Conservation (phyloP, 1,140 invertebrate genomes). For the Steinernema khuongi region DNA sequence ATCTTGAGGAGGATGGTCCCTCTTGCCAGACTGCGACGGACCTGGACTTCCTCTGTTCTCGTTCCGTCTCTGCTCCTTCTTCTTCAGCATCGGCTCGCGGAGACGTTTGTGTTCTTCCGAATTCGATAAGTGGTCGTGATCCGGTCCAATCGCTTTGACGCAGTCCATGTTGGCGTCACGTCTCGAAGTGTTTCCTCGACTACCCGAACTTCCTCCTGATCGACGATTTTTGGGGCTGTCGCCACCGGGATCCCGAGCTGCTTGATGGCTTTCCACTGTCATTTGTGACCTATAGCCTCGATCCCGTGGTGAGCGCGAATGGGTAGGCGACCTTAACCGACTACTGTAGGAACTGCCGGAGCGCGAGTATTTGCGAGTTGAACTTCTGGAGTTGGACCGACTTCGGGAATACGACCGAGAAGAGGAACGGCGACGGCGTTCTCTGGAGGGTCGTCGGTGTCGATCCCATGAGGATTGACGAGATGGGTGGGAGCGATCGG, state of each 20-base stretch:
- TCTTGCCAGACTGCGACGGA: neutral
- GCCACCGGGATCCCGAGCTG: neutral
- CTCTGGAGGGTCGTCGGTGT: neutral
- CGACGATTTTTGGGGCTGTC: neutral
- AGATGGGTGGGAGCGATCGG: neutral
- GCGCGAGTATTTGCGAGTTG: neutral
- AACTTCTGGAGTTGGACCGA: neutral
- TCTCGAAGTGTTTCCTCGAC: neutral
- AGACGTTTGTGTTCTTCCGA: neutral
- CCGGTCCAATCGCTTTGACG: neutral
- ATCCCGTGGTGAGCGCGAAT: neutral
- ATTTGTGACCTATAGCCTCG: neutral
- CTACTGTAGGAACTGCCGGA: neutral
- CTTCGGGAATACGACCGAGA: neutral
- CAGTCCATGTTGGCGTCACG: neutral
- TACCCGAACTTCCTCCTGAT: neutral
- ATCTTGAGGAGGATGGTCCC: neutral
- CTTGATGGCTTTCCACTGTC: neutral
- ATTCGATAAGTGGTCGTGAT: neutral
- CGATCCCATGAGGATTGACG: neutral
- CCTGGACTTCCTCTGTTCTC: neutral
- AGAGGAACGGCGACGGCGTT: neutral
- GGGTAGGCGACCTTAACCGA: neutral
- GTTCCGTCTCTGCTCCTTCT: neutral
- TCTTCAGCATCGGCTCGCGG: neutral